phyloP scores from a whole-genome alignment of 35 echinoderm and acorn worm genomes.

The Ptychodera flava region DNA sequence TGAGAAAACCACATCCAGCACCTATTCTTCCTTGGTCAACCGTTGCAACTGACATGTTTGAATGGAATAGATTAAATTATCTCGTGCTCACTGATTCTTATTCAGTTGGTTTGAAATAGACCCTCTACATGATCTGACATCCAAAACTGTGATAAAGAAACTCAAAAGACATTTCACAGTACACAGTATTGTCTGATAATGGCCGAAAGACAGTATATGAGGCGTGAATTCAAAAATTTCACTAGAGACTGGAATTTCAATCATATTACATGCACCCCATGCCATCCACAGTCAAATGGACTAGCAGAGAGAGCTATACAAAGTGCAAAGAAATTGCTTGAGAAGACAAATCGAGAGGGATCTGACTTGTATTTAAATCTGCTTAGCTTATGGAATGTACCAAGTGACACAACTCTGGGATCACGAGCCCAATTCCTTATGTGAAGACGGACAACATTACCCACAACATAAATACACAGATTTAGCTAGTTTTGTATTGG shows the following conservation, averaged over 20 bases:
- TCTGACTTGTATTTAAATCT: constrained; percentile 14
- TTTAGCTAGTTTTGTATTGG: no score
- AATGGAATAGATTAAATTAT: constrained; percentile 30
- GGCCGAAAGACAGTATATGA: constrained; percentile 4
- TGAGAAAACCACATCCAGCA: background rate
- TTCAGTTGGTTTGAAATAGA: constrained; percentile 3
- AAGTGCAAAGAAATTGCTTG: constrained; percentile 15
- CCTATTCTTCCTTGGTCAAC: constrained; percentile 14
- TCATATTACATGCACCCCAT: constrained; percentile 26
- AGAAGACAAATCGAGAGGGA: constrained; percentile 24
- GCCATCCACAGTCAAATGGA: constrained; percentile 33
- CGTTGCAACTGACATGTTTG: constrained; percentile 28
- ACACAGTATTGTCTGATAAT: constrained; percentile 12
- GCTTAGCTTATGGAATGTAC: constrained; percentile 4
- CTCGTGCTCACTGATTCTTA: constrained; percentile 29
- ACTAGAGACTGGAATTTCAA: constrained; percentile 9
- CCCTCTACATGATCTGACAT: background rate
- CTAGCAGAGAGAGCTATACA: constrained; percentile 32
- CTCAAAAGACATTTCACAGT: constrained; percentile 16
- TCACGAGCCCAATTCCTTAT: constrained; percentile 14
- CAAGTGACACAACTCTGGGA: no score
- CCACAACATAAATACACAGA: no score
- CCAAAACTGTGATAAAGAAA: constrained; percentile 22
- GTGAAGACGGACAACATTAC: no score
- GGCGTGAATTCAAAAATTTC: background rate